A percentile compares a stretch with the other conserved stretches of the same genome.
phyloP scores from a whole-genome alignment of 2,797 vertebrate genomes.

The Enteromius unitaeniatus region DNA sequence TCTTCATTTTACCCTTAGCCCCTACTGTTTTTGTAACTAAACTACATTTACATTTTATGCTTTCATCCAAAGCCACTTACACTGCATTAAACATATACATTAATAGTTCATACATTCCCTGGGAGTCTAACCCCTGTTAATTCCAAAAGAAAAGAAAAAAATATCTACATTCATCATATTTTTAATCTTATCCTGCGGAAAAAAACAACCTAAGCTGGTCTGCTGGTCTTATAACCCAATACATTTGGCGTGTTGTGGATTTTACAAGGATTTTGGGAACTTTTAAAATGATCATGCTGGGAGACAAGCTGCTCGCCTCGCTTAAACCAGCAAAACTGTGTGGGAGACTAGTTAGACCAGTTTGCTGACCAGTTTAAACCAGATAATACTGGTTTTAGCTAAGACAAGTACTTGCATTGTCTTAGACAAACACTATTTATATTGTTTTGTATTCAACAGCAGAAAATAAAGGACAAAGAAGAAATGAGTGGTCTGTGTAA shows the following conservation, averaged over 20 bases:
- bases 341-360: background rate
- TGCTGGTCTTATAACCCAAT: background rate
- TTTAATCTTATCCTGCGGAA: background rate
- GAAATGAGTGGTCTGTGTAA: slow-evolving; percentile 38
- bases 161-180: too few relatives aligned
- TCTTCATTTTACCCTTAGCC: background rate
- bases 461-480: background rate
- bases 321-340: background rate
- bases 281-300: background rate
- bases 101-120: background rate
- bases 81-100: background rate
- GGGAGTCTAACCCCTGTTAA: background rate
- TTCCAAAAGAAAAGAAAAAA: background rate
- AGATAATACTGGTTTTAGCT: background rate
- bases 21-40: background rate
- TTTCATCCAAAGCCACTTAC: background rate
- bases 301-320: background rate
- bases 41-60: background rate
- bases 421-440: background rate
- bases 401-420: background rate
- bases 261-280: background rate
- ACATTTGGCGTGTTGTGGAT: background rate
- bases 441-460: background rate
- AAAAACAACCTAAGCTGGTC: background rate
- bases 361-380: background rate